Base-by-base conservation (phyloP, 1,140 invertebrate genomes). In the Zaprionus tsacasi region DNA sequence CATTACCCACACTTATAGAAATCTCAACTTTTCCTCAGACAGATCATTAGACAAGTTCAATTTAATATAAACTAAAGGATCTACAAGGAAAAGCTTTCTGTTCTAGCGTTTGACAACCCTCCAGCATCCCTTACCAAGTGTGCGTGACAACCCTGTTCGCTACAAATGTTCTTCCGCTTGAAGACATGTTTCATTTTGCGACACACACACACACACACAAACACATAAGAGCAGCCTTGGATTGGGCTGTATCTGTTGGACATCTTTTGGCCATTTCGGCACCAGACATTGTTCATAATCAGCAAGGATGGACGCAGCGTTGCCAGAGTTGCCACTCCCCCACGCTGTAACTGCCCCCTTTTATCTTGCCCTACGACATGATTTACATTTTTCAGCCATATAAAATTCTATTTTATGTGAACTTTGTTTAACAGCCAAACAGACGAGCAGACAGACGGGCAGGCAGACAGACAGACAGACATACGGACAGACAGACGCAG, bases 381-480 rank as follows among this genome's bases (percentile, higher is more conserved):
- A 88, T 88, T 88, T 88, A 88, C 74, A 82, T 81, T 82, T 82
- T 88, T 82, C 63, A 79, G 72, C 85, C 73, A 88, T 88, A 80
- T 77, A 82, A 88, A 80, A 88, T 82, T 82, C 73, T 76, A 88
- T 82, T 88, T 88, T 88, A 88, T 88, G 77, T 82, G 77, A 79
- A 82, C 70, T 80, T 78, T 87, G 70, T 56, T 70, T 81, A 82
- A 82, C 82, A 72, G 79, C 75, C 67, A 48, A 8, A 8, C 40
- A 10, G 33, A 35, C 33, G 33, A 35, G 27, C 27, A 35, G n/a
- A 48, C 8, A 15, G 15, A 48, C 43, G 2, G n/a, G 8, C 17
- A 4, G 17, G 21, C 15, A 8, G 15, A 21, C 13, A 13, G 45
- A 50, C 45, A 25, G 15, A 8, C 25, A 50, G 45, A 50, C 17